Base-by-base conservation (phyloP, 1,140 invertebrate genomes). In the Tetranychus cinnabarinus region DNA sequence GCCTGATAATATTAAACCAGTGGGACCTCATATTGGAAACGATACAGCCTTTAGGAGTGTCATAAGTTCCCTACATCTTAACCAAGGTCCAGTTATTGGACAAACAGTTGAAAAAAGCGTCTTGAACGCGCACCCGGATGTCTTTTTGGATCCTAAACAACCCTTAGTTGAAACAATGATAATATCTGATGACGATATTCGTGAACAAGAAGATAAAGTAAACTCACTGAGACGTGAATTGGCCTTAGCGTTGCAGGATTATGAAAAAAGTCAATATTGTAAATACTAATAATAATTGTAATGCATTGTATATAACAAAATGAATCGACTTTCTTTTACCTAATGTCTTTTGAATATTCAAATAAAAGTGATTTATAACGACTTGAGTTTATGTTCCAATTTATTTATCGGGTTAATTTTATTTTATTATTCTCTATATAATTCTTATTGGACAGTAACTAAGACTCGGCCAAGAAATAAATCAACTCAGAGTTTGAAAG, bases 81-180 rank as follows among this genome's bases (percentile, higher is more conserved):
- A 84, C 1, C 79, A 79, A 35, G 80, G 84, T 67, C 74, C 77
- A 56, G 84, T 96, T 0, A 87, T 86, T 42, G 93, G 93, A 10
- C 93, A 97, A 76, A 85, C 81, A 1, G 85, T 81, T 35, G 78
- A 82, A 1, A 85, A 86, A 72, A 78, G 81, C 56, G 77, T 81
- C 15, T 78, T 96, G 60, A 81, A 89, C 64, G 90, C 89, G 70
- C 96, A 96, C 75, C 88, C 90, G 1, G 87, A 86, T 36, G 88
- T 92, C 59, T 92, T 85, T 76, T 79, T 96, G 65, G 95, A 97
- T 78, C 87, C 91, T 34, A 87, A 92, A 64, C 93, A 98, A 73
- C 93, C 93, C 39, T 77, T 97, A 46, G 87, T 97, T 67, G 86
- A 83, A 75, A 81, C 83, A 67, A 67, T 64, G 46, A 37, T 57